phyloP scores from a whole-genome alignment of 2,797 vertebrate species.

The Tangara arthus region DNA sequence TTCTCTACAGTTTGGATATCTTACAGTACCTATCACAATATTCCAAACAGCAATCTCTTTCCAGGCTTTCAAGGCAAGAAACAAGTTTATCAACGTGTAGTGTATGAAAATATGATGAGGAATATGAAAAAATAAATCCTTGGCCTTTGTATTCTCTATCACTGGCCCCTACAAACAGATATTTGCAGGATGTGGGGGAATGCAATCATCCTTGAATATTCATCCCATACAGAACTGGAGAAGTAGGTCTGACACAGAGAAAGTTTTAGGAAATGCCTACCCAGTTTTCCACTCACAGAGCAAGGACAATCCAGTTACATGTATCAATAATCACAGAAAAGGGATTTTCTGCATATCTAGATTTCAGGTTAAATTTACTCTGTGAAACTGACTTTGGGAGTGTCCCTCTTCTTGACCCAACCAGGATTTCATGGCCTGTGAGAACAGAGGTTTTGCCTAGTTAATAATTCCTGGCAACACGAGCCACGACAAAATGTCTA shows the following conservation, averaged over 20 bases:
- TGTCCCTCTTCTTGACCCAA: background rate
- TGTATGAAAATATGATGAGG: background rate
- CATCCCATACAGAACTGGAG: background rate
- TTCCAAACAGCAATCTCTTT: background rate
- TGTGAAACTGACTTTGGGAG: background rate
- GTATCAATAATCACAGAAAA: background rate
- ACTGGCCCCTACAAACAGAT: background rate
- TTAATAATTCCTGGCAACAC: background rate
- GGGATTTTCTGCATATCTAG: background rate
- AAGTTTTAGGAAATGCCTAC: background rate
- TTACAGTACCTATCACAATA: background rate
- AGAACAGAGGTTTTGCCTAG: background rate
- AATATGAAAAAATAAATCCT: background rate
- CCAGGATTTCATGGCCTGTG: background rate
- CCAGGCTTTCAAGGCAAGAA: background rate
- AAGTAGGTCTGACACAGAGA: background rate
- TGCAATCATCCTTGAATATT: background rate
- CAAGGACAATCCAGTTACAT: background rate
- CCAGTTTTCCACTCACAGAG: background rate
- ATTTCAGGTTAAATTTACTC: background rate
- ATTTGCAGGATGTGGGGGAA: background rate
- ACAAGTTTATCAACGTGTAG: background rate
- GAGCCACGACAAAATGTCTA: background rate
- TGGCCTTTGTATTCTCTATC: background rate
- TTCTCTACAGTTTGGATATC: background rate